Conservation (phyloP, 2,888 invertebrate species). For the Volucella inflata region DNA sequence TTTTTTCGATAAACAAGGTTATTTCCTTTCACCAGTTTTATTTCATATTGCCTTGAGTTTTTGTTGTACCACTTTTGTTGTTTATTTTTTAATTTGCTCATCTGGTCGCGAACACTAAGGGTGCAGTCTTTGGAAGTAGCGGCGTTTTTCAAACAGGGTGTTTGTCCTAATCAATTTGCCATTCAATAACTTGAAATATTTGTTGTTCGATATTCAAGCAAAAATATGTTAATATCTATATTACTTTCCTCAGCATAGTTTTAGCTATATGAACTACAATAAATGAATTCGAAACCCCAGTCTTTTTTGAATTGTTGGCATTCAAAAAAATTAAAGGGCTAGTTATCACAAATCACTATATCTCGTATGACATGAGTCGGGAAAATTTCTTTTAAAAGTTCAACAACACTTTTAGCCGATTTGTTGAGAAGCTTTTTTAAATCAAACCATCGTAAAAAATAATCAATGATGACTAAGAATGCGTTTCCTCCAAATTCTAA, state of each 20-base stretch:
- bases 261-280: conserved; percentile 14
- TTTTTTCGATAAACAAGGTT: conserved; percentile 34
- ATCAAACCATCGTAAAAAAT: conserved; percentile 14
- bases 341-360: too few relatives aligned
- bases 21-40: conserved; percentile 20
- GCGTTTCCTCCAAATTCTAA: conserved; percentile 40
- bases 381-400: conserved; percentile 4
- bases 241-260: conserved; percentile 30
- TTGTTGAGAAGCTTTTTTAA: conserved; percentile 1
- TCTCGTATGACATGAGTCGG: not conserved
- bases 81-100: not conserved
- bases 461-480: conserved; percentile 19
- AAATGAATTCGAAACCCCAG: not conserved
- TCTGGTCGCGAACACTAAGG: too few relatives aligned
- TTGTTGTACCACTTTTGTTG: conserved; percentile 32
- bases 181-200: too few relatives aligned
- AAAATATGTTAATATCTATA: too few relatives aligned
- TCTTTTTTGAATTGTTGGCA: not conserved
- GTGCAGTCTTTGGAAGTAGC: too few relatives aligned
- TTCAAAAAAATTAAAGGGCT: conserved; percentile 1
- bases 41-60: conserved; percentile 20
- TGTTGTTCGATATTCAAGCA: too few relatives aligned
- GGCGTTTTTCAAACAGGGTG: too few relatives aligned
- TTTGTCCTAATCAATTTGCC: too few relatives aligned
- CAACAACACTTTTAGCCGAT: conserved; percentile 4